A percentile compares a stretch with the other conserved stretches of the same genome.
phyloP scores from a whole-genome alignment of 2,888 invertebrate species.

The Athrips mouffetella region DNA sequence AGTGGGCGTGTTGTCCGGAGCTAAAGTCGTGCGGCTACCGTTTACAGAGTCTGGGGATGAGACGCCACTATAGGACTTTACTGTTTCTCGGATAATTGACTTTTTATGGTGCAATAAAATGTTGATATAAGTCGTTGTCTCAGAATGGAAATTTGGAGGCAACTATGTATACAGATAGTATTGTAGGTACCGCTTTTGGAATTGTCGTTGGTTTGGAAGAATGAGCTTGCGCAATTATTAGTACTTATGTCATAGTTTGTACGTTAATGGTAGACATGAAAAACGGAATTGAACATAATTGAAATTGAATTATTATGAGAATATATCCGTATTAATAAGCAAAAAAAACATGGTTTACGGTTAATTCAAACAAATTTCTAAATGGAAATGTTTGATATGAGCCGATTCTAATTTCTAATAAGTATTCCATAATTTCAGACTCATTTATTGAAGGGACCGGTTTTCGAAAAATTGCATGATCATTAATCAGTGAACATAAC shows the following conservation, averaged over 20 bases:
- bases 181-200: constrained; percentile 43
- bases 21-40: constrained; percentile 65
- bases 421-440: too few relatives aligned
- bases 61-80: constrained; percentile 66
- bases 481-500: too few relatives aligned
- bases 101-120: constrained; percentile 64
- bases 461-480: too few relatives aligned
- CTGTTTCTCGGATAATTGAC: constrained; percentile 43
- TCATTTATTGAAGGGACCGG: too few relatives aligned
- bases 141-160: constrained; percentile 12
- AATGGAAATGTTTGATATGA: too few relatives aligned
- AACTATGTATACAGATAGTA: constrained; percentile 27
- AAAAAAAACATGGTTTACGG: too few relatives aligned
- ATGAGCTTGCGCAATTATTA: constrained; percentile 48
- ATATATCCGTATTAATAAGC: too few relatives aligned
- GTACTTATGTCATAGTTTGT: constrained; percentile 25
- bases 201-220: constrained; percentile 35
- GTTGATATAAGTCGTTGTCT: constrained; percentile 18
- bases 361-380: too few relatives aligned
- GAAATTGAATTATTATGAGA: constrained; percentile 1
- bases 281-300: constrained; percentile 1
- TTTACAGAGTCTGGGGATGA: constrained; percentile 62
- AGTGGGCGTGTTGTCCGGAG: constrained; percentile 64
- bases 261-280: constrained; percentile 2
- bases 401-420: too few relatives aligned